phyloP scores from a whole-genome alignment of 2,888 invertebrate genomes.

The Amphiduros pacificus region DNA sequence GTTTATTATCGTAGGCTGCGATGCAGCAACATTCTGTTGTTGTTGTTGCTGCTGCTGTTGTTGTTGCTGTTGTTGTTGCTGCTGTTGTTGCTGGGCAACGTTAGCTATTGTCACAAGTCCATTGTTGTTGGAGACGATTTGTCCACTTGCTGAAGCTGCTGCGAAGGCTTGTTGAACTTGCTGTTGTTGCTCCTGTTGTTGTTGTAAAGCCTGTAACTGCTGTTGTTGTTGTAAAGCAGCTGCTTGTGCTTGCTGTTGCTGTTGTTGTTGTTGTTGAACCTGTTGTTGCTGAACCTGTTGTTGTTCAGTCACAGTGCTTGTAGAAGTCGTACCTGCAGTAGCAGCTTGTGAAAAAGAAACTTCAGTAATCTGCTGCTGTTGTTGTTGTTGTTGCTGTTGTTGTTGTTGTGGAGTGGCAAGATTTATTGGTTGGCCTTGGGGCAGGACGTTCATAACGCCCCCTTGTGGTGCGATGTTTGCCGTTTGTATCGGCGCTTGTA shows the following conservation, averaged over 20 bases:
- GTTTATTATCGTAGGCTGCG: slow-evolving; percentile 10
- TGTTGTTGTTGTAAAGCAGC: neutral
- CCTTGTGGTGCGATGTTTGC: too few species aligned
- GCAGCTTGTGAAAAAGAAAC: too few species aligned
- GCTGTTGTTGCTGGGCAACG: slow-evolving; percentile 4
- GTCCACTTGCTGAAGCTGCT: neutral
- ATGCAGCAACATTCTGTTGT: slow-evolving; percentile 3
- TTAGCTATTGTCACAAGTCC: slow-evolving; percentile 4
- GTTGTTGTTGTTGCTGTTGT: neutral
- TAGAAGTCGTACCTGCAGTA: too few species aligned
- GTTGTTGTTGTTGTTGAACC: neutral
- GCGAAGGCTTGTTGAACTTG: neutral
- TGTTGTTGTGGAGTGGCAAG: slow-evolving; percentile 9
- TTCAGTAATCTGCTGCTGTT: slow-evolving; percentile 11
- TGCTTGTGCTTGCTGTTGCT: slow-evolving; percentile 1
- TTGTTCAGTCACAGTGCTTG: neutral
- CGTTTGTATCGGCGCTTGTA: too few species aligned
- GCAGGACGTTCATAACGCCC: neutral
- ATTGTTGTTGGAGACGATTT: slow-evolving; percentile 5
- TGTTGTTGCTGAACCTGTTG: slow-evolving; percentile 1
- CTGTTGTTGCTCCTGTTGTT: slow-evolving; percentile 5
- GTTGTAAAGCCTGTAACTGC: too few species aligned
- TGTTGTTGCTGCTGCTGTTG: slow-evolving; percentile 11
- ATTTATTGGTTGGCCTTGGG: slow-evolving; percentile 1
- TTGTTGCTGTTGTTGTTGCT: neutral